Evolutionary conservation across 2,888 invertebrate species (phyloP), one percentile per base, ranked within the genome.

Genomic region (Pomacea canaliculata): DNA sequence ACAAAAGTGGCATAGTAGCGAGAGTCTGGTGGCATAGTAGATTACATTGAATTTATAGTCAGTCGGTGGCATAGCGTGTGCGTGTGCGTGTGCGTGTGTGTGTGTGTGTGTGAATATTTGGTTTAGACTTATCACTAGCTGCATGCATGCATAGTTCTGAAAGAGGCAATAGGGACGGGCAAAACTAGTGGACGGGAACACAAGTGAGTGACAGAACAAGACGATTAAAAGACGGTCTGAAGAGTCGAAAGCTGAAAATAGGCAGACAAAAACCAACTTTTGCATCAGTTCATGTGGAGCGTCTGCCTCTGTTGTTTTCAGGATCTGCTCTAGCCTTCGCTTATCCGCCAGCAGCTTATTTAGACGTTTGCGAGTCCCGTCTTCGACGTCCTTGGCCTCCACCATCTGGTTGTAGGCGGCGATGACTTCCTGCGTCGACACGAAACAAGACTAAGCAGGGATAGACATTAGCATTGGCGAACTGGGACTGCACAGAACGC

Each of bases 401-500:
- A 73, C 48, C 60, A 73, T 51, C 68, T 60, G 68, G 60, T 73
- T 65, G 60, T 73, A 73, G 48, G 60, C 73, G 7, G 18, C n/a
- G 67, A 67, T 73, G 37, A 68, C 49, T 13, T 59, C 73, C 73
- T 73, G 68, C 46, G 16, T 19, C 48, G 56, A 70, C 13, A 19
- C 37, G 37, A 37, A 37, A 37, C 37, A 37, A 37, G 37, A 37
- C 4, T 37, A 37, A 37, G 37, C 5, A 37, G 37, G 37, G 37
- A 3, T 3, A 37, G 37, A 37, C 37, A 5, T 37, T 5, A 37
- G 37, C 37, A 37, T 37, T 37, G 37, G 37, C 37, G 37, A 60
- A 16, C 16, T 23, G 23, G 4, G 60, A n/a, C 60, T 16, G 60
- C 7, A 60, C n/a, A 16, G 4, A 60, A 60, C 60, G 18, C 4